Evolutionary conservation across 2,113 vertebrate species (phyloP).

Genomic region (Romanogobio albipinnatus): DNA sequence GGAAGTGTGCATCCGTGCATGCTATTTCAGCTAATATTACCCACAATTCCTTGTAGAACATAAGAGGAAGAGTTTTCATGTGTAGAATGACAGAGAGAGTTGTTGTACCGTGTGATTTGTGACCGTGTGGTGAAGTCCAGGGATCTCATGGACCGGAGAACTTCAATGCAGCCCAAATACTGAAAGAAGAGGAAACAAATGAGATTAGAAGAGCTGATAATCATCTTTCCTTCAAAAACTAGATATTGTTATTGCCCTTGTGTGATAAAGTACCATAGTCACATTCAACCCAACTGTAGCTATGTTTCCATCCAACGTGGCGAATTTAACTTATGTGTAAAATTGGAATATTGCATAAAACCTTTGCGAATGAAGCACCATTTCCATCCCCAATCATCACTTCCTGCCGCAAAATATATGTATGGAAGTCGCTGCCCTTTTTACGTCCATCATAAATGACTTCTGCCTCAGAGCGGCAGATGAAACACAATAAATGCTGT

Average conservation of each 20-base stretch:
- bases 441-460: too few relatives aligned
- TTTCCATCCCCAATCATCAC: too few relatives aligned
- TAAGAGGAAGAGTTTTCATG: neutral
- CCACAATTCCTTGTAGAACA: neutral
- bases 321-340: too few relatives aligned
- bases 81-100: neutral
- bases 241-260: neutral
- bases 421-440: too few relatives aligned
- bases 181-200: slow-evolving; percentile 59
- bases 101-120: slow-evolving; percentile 78
- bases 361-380: too few relatives aligned
- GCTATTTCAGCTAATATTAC: neutral
- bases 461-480: too few relatives aligned
- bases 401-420: too few relatives aligned
- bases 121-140: slow-evolving; percentile 82
- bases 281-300: neutral
- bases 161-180: slow-evolving; percentile 83
- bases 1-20: neutral
- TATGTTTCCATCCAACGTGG: neutral
- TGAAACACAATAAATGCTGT: too few relatives aligned
- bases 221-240: neutral
- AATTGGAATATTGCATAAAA: too few relatives aligned
- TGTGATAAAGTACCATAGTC: neutral
- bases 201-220: neutral
- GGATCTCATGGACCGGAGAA: slow-evolving; percentile 83